phyloP scores from a whole-genome alignment of 2,113 vertebrate genomes.

The Odocoileus hemionus region DNA sequence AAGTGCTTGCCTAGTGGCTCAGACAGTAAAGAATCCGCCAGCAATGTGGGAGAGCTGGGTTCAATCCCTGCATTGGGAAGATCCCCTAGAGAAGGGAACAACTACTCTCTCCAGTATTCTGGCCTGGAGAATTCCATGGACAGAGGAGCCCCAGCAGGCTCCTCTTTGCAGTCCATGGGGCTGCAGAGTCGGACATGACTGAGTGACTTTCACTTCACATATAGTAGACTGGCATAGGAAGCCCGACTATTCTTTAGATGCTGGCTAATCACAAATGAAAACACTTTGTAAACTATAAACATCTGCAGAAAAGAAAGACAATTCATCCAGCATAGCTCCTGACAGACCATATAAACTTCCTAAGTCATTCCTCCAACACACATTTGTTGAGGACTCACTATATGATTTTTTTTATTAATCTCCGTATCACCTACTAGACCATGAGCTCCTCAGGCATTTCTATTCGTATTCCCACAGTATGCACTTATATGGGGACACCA shows the following conservation, averaged over 20 bases:
- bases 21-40: not conserved
- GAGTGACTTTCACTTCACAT: not conserved
- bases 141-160: not conserved
- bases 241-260: not conserved
- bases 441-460: not conserved
- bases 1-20: not conserved
- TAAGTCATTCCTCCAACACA: not conserved
- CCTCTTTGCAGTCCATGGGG: not conserved
- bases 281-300: not conserved
- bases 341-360: not conserved
- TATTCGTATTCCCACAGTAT: not conserved
- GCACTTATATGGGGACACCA: not conserved
- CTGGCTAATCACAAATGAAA: not conserved
- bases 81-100: not conserved
- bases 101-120: not conserved
- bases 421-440: not conserved
- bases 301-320: not conserved
- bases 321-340: not conserved
- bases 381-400: not conserved
- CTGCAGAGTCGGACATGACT: not conserved
- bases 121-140: not conserved
- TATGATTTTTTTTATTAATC: not conserved
- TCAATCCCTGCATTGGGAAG: not conserved
- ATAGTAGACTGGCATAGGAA: not conserved
- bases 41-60: not conserved